A percentile compares a stretch with the other conserved stretches of the same genome.
Conservation (phyloP, 92 coral and sea anemone species). For the Isaurus tuberculatus region DNA sequence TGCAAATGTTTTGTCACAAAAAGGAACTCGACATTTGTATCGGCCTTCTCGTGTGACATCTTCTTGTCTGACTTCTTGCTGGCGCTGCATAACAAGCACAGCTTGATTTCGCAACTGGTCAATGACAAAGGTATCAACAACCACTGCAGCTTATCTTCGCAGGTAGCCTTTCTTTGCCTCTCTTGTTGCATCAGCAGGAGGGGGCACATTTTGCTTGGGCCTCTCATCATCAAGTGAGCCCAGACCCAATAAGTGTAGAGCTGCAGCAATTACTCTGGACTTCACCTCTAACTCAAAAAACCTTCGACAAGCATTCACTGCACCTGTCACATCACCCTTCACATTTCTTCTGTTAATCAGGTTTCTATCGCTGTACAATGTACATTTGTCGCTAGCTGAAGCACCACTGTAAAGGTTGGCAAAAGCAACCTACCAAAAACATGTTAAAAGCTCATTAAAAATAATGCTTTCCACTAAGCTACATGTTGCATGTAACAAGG, state of each 20-base stretch:
- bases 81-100: slow-evolving; percentile 44
- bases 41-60: slow-evolving; percentile 63
- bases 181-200: slow-evolving; percentile 42
- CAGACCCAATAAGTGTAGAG: slow-evolving; percentile 45
- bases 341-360: slow-evolving; percentile 67
- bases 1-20: slow-evolving; percentile 56
- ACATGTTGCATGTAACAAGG: slow-evolving; percentile 18
- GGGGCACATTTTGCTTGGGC: slow-evolving; percentile 42
- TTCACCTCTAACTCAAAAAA: slow-evolving; percentile 57
- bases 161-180: slow-evolving; percentile 55
- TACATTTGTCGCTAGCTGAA: slow-evolving; percentile 61
- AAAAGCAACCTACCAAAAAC: slow-evolving; percentile 41
- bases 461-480: slow-evolving; percentile 26
- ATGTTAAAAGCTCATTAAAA: neutral
- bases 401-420: slow-evolving; percentile 51
- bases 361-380: slow-evolving; percentile 67
- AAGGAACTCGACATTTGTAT: slow-evolving; percentile 62
- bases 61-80: slow-evolving; percentile 42
- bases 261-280: slow-evolving; percentile 55
- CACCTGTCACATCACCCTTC: slow-evolving; percentile 59
- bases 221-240: slow-evolving; percentile 38
- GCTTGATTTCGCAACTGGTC: slow-evolving; percentile 59
- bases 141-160: slow-evolving; percentile 58
- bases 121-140: slow-evolving; percentile 74
- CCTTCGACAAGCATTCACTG: slow-evolving; percentile 72